These are phyloP conservation scores for Gadopsis marmoratus DNA, from an alignment of 2,797 vertebrate genomes.

Conservation along the genomic window DNA sequence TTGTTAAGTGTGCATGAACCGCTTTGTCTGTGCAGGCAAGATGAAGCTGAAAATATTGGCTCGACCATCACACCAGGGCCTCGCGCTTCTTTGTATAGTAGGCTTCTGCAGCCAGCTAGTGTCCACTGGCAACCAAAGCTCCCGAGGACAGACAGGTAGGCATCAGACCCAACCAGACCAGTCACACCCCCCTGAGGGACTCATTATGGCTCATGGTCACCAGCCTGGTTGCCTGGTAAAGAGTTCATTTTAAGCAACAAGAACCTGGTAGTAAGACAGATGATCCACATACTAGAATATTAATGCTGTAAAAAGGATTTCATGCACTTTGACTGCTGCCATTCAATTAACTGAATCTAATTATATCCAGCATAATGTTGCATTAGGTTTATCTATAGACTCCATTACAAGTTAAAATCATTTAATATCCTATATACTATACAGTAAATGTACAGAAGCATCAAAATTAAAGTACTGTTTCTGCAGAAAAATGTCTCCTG, in stretches of 20 bases:
- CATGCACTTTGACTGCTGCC: neutral
- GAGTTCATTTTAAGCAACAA: slow-evolving; percentile 23
- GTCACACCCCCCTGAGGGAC: slow-evolving; percentile 61
- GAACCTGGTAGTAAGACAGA: neutral
- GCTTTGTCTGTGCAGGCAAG: slow-evolving; percentile 47
- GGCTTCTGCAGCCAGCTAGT: slow-evolving; percentile 75
- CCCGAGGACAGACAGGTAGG: slow-evolving; percentile 77
- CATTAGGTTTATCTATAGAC: too few species aligned
- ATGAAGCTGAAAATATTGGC: slow-evolving; percentile 62
- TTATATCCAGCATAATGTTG: neutral
- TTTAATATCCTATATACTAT: too few species aligned
- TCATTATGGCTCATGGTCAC: slow-evolving; percentile 82
- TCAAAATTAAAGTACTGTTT: neutral
- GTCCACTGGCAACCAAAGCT: slow-evolving; percentile 86
- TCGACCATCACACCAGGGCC: slow-evolving; percentile 53
- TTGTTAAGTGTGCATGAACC: slow-evolving; percentile 10
- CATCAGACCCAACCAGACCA: slow-evolving; percentile 62
- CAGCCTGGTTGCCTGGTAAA: slow-evolving; percentile 23
- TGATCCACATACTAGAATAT: neutral
- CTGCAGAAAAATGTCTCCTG: neutral
- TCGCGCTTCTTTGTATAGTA: slow-evolving; percentile 74
- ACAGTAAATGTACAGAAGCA: neutral
- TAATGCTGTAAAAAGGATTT: neutral
- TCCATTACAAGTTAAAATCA: too few species aligned
- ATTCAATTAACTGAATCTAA: neutral